These are phyloP conservation scores for Echeneis naucrates DNA, from an alignment of 2,797 vertebrate species.

Conservation along the genomic window DNA sequence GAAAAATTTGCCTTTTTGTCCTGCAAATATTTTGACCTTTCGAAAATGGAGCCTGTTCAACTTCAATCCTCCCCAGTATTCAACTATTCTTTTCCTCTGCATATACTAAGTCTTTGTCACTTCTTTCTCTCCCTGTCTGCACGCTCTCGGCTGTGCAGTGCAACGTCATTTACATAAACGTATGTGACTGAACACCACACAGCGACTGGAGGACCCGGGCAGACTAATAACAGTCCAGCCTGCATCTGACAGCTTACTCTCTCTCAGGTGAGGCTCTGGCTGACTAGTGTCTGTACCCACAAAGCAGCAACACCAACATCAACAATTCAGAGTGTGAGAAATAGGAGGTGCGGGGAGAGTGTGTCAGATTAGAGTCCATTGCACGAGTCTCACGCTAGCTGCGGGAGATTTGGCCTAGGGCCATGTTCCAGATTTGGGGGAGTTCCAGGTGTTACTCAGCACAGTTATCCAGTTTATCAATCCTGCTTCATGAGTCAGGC, in stretches of 20 bases:
- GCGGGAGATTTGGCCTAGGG: slow-evolving; percentile 73
- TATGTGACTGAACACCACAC: slow-evolving; percentile 51
- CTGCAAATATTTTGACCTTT: slow-evolving; percentile 76
- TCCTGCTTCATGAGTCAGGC: slow-evolving; percentile 57
- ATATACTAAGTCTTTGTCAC: slow-evolving; percentile 44
- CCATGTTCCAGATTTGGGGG: slow-evolving; percentile 76
- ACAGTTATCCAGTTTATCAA: slow-evolving; percentile 73
- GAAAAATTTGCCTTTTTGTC: slow-evolving; percentile 62
- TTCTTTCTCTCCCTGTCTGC: slow-evolving; percentile 28
- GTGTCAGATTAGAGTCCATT: slow-evolving; percentile 75
- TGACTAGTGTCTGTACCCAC: slow-evolving; percentile 29
- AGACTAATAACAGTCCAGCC: slow-evolving; percentile 57
- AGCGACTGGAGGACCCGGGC: slow-evolving; percentile 34
- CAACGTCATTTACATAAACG: slow-evolving; percentile 65
- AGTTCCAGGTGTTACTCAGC: slow-evolving; percentile 77
- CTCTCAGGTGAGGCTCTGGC: slow-evolving; percentile 52
- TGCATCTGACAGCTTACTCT: slow-evolving; percentile 59
- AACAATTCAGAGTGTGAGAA: slow-evolving; percentile 70
- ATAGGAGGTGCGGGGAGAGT: slow-evolving; percentile 61
- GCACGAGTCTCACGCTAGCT: slow-evolving; percentile 73
- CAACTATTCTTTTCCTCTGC: slow-evolving; percentile 51
- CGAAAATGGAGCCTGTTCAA: slow-evolving; percentile 59
- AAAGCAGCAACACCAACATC: slow-evolving; percentile 52
- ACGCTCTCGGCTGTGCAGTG: slow-evolving; percentile 50
- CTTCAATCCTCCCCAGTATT: slow-evolving; percentile 41